A percentile compares a stretch with the other conserved stretches of the same genome.
Conservation (phyloP, 2,888 invertebrate species). For the Mythimna pallens region DNA sequence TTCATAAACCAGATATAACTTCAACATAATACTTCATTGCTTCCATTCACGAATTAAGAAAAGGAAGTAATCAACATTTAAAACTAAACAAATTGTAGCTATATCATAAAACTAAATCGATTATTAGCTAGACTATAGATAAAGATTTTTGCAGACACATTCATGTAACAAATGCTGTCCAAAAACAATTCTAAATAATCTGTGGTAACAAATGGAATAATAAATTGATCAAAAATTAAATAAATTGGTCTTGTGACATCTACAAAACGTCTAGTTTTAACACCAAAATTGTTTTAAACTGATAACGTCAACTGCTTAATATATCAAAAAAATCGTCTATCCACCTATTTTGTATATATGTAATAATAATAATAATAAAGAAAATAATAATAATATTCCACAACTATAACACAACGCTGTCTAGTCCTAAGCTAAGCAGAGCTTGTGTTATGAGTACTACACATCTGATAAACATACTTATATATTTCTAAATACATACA, state of each 20-base stretch:
- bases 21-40: neutral
- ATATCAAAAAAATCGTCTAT: neutral
- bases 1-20: neutral
- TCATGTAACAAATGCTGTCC: neutral
- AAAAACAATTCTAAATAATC: conserved; percentile 1
- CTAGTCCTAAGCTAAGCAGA: too few relatives aligned
- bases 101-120: neutral
- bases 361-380: too few relatives aligned
- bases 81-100: neutral
- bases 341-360: neutral
- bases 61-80: conserved; percentile 12
- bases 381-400: too few relatives aligned
- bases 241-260: conserved; percentile 8
- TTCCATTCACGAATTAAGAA: neutral
- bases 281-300: neutral
- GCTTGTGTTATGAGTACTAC: too few relatives aligned
- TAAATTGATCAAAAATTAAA: neutral
- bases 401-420: too few relatives aligned
- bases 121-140: neutral
- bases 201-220: neutral
- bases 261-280: neutral
- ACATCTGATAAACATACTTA: too few relatives aligned
- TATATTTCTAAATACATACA: too few relatives aligned
- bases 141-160: neutral
- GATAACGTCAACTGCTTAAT: neutral